phyloP scores from a whole-genome alignment of 64 coral and sea anemone genomes.

The Platygyra sinensis region DNA sequence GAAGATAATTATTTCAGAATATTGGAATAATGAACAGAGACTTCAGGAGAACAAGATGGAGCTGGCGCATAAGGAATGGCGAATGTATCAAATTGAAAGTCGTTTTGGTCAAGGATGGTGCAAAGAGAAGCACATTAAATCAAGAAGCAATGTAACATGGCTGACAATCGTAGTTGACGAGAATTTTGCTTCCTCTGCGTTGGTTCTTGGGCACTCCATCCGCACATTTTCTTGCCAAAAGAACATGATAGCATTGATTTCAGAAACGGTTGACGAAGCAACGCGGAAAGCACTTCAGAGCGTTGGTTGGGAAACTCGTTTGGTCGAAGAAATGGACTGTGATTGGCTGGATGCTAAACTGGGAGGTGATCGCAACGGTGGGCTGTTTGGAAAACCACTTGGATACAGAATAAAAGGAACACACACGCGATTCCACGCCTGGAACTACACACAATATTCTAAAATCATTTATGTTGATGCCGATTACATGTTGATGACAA shows the following conservation, averaged over 20 bases:
- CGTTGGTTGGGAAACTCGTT: constrained; percentile 63
- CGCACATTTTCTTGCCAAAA: constrained; percentile 69
- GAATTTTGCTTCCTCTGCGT: constrained; percentile 19
- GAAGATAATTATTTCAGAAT: background rate
- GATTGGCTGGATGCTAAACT: constrained; percentile 83
- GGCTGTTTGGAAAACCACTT: background rate
- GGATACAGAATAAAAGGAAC: constrained; percentile 45
- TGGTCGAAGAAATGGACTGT: constrained; percentile 86
- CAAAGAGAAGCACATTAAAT: background rate
- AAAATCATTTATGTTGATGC: constrained; percentile 74
- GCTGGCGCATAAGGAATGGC: constrained; percentile 46
- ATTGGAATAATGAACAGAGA: constrained; percentile 37
- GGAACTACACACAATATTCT: constrained; percentile 66
- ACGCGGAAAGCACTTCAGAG: constrained; percentile 7
- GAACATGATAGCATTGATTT: constrained; percentile 64
- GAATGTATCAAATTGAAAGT: constrained; percentile 52
- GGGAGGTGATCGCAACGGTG: constrained; percentile 32
- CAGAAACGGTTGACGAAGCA: constrained; percentile 15
- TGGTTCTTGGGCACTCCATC: constrained; percentile 65
- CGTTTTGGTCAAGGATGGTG: constrained; percentile 53
- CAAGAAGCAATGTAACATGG: constrained; percentile 31
- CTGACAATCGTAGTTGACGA: constrained; percentile 72
- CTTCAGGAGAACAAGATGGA: constrained; percentile 34
- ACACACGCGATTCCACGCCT: constrained; percentile 62
- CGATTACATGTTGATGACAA: constrained; percentile 61